Percentiles rank a stretch among this genome's conserved stretches.
Conservation (phyloP, 2,113 vertebrate genomes). For the Mus musculus region DNA sequence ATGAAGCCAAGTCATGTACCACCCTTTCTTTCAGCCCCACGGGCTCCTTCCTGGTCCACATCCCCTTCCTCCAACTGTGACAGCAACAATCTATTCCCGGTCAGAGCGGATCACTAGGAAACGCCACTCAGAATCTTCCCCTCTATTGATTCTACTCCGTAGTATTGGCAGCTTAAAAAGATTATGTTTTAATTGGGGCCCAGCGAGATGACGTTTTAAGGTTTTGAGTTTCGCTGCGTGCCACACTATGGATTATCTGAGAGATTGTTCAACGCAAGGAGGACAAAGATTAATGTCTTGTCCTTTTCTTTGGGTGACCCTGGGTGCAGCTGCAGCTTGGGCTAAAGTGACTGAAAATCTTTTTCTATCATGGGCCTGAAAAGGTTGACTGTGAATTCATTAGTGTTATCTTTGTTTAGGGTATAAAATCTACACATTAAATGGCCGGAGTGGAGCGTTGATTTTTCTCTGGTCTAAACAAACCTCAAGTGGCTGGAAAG, state of each 20-base stretch:
- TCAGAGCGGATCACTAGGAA: conserved; percentile 84
- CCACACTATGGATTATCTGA: conserved; percentile 86
- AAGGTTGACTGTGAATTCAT: conserved; percentile 90
- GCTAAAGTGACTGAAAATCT: conserved; percentile 90
- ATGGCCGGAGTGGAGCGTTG: background rate
- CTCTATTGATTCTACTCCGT: conserved; percentile 89
- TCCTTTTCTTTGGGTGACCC: conserved; percentile 89
- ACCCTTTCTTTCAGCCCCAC: conserved; percentile 39
- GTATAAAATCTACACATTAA: conserved; percentile 76
- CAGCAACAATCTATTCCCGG: conserved; percentile 82
- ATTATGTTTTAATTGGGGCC: conserved; percentile 93
- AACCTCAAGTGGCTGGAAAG: background rate
- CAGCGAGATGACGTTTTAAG: conserved; percentile 89
- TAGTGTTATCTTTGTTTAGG: conserved; percentile 87
- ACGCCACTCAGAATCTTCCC: conserved; percentile 88
- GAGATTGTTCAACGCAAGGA: conserved; percentile 83
- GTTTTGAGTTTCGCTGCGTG: conserved; percentile 86
- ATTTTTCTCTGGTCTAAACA: conserved; percentile 17
- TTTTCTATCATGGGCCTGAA: conserved; percentile 87
- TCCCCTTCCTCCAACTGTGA: conserved; percentile 75
- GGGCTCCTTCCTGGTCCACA: conserved; percentile 68
- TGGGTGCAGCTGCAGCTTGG: conserved; percentile 82
- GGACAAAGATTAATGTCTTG: conserved; percentile 91
- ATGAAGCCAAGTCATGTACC: conserved; percentile 23
- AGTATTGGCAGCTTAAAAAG: conserved; percentile 91